Evolutionary conservation across 2,888 invertebrate genomes (phyloP).

Genomic region (Colletes collaris): DNA sequence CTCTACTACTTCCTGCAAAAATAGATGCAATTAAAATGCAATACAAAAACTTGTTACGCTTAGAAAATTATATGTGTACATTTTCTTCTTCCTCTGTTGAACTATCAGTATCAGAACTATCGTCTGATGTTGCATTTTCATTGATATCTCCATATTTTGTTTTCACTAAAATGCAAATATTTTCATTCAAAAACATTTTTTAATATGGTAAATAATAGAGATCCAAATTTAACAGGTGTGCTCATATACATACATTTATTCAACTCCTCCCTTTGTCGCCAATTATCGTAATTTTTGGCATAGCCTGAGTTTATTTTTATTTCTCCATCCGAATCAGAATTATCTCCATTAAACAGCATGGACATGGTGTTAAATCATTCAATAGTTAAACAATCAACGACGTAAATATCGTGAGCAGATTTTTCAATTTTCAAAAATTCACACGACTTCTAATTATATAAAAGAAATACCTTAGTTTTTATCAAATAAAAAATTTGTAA

Average conservation of each 20-base stretch:
- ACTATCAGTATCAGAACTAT: constrained; percentile 81
- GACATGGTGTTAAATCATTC: constrained; percentile 49
- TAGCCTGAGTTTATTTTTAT: constrained; percentile 91
- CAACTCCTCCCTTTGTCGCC: constrained; percentile 93
- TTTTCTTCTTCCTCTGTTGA: constrained; percentile 87
- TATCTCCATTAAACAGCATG: constrained; percentile 58
- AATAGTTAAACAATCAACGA: neutral
- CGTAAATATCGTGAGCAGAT: too few relatives aligned
- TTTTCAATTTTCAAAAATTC: neutral
- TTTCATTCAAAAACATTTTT: constrained; percentile 48
- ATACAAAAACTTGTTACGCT: neutral
- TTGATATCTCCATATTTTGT: constrained; percentile 88
- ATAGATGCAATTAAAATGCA: neutral
- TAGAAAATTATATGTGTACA: constrained; percentile 61
- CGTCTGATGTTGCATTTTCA: constrained; percentile 82
- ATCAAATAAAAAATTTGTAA: neutral
- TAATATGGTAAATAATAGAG: neutral
- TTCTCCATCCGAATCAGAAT: constrained; percentile 80
- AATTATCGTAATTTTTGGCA: constrained; percentile 92
- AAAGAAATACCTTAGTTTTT: too few relatives aligned
- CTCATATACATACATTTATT: constrained; percentile 88
- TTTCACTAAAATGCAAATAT: constrained; percentile 85
- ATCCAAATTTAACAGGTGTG: neutral
- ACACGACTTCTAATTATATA: too few relatives aligned
- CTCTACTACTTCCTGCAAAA: constrained; percentile 85